Percentiles rank a stretch among this genome's conserved stretches.
These are phyloP conservation scores for Agrotis puta DNA, from an alignment of 2,888 invertebrate genomes.

Conservation along the genomic window DNA sequence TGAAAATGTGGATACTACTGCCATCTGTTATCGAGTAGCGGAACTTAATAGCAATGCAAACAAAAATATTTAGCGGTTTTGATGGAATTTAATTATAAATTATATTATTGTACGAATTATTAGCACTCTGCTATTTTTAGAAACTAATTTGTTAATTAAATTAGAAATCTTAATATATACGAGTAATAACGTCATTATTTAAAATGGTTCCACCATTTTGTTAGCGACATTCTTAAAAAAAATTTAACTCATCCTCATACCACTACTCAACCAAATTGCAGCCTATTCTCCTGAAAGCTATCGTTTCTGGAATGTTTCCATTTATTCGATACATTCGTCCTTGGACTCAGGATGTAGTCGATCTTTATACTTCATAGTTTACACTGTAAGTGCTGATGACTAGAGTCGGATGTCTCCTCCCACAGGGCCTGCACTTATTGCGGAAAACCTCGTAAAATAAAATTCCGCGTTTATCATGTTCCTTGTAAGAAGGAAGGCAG, in stretches of 20 bases:
- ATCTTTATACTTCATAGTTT: slow-evolving; percentile 75
- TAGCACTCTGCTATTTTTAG: too few species aligned
- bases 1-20: slow-evolving; percentile 22
- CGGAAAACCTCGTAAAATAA: slow-evolving; percentile 82
- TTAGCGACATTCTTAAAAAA: neutral
- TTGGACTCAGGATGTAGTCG: slow-evolving; percentile 85
- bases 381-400: slow-evolving; percentile 74
- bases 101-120: too few species aligned
- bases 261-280: slow-evolving; percentile 21
- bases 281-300: slow-evolving; percentile 29
- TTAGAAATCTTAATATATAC: too few species aligned
- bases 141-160: too few species aligned
- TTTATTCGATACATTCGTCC: slow-evolving; percentile 70
- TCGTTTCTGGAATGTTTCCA: slow-evolving; percentile 28
- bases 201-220: neutral
- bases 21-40: slow-evolving; percentile 64
- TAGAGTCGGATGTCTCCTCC: slow-evolving; percentile 81
- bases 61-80: neutral
- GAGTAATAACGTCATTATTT: neutral
- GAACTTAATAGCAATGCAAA: slow-evolving; percentile 1
- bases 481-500: slow-evolving; percentile 69
- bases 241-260: neutral
- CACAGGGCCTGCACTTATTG: slow-evolving; percentile 77
- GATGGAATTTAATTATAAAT: neutral
- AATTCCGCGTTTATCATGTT: slow-evolving; percentile 69